Percentiles rank a stretch among this genome's conserved stretches.
phyloP scores from a whole-genome alignment of 2,797 vertebrate species.

The Ataeniobius toweri region DNA sequence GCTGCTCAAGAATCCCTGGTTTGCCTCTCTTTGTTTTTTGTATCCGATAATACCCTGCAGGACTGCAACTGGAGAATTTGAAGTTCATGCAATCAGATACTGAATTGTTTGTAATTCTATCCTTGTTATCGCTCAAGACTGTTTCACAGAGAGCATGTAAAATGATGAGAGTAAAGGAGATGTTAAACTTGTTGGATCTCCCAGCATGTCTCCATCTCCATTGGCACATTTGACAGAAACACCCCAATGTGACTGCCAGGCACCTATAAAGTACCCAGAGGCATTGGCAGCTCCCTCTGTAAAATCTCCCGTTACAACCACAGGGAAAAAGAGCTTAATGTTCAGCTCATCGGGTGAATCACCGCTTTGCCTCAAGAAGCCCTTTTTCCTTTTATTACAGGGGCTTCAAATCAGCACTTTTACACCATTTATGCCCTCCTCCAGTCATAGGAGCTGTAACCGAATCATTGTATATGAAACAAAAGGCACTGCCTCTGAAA shows the following conservation, averaged over 20 bases:
- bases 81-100: constrained; percentile 25
- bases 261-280: constrained; percentile 68
- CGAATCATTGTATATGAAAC: constrained; percentile 40
- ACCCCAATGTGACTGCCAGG: constrained; percentile 65
- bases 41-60: constrained; percentile 15
- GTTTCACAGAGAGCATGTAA: constrained; percentile 16
- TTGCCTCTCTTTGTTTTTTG: constrained; percentile 6
- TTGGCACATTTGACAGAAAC: constrained; percentile 75
- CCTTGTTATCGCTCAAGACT: constrained; percentile 25
- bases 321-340: constrained; percentile 52
- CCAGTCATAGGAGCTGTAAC: constrained; percentile 26
- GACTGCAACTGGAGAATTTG: constrained; percentile 20
- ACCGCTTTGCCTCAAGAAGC: constrained; percentile 54
- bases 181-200: constrained; percentile 58
- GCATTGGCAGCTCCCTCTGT: constrained; percentile 64
- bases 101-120: constrained; percentile 35
- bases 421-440: constrained; percentile 38
- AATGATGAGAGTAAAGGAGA: constrained; percentile 25
- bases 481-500: constrained; percentile 43
- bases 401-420: constrained; percentile 36
- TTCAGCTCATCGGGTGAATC: constrained; percentile 64
- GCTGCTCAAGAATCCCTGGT: constrained; percentile 43
- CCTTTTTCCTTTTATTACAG: constrained; percentile 40
- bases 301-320: constrained; percentile 61
- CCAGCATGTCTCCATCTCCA: constrained; percentile 48